phyloP scores from a whole-genome alignment of 2,113 vertebrate species.

The Periophthalmus modestus region DNA sequence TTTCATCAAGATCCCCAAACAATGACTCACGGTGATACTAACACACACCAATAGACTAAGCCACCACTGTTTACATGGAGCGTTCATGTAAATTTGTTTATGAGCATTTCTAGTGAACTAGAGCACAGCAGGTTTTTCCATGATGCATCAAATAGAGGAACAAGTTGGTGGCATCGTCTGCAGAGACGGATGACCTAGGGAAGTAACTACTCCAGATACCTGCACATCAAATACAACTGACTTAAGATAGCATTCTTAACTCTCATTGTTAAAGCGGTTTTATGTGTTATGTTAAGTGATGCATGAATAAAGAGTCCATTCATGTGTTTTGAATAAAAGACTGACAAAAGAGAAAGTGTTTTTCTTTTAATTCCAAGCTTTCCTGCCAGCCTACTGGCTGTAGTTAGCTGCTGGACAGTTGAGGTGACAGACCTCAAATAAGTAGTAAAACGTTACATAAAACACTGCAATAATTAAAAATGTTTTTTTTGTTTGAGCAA shows the following conservation, averaged over 20 bases:
- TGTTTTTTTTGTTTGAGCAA: slow-evolving; percentile 8
- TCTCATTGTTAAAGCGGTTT: not conserved
- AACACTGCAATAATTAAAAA: slow-evolving; percentile 15
- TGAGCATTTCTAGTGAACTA: slow-evolving; percentile 17
- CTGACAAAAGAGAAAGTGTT: not conserved
- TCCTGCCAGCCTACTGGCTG: not conserved
- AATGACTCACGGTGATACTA: not conserved
- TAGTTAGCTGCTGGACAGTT: not conserved
- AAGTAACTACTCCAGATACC: not conserved
- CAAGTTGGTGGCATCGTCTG: not conserved
- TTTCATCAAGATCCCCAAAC: not conserved
- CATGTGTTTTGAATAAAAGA: not conserved
- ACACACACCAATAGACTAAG: not conserved
- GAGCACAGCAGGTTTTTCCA: slow-evolving; percentile 8
- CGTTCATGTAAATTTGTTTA: slow-evolving; percentile 13
- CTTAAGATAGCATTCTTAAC: not conserved
- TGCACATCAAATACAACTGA: not conserved
- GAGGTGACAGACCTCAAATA: slow-evolving; percentile 11
- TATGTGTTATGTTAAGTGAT: not conserved
- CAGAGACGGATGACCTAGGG: not conserved
- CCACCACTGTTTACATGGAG: not conserved
- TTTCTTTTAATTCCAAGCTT: not conserved
- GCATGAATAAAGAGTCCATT: not conserved
- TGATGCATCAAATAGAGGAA: not conserved
- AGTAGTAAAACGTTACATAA: slow-evolving; percentile 12